Conservation (phyloP, 2,797 vertebrate genomes). For the Liparis tanakae region DNA sequence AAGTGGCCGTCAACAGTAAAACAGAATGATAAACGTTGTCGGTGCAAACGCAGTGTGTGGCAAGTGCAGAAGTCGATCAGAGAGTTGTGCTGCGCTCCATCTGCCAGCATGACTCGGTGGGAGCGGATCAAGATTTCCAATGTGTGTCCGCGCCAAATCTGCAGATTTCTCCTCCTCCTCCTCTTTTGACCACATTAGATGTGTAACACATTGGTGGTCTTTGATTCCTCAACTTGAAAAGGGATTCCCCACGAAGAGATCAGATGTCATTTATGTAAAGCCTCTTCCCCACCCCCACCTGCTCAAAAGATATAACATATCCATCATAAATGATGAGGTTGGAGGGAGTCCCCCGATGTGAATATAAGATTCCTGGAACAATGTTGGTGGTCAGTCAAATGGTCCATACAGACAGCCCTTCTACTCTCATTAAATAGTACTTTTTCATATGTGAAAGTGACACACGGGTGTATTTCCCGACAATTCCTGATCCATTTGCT, state of each 20-base stretch:
- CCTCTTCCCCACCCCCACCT: constrained; percentile 46
- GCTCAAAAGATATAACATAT: constrained; percentile 61
- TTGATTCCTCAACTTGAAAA: constrained; percentile 69
- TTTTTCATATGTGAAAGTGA: constrained; percentile 43
- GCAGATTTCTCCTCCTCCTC: constrained; percentile 41
- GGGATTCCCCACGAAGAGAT: constrained; percentile 70
- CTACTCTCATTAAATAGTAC: constrained; percentile 43
- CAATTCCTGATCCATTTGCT: constrained; percentile 38
- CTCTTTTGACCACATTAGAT: constrained; percentile 69
- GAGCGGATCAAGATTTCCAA: constrained; percentile 63
- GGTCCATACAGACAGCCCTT: constrained; percentile 30
- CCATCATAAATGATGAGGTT: constrained; percentile 64
- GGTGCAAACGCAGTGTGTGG: constrained; percentile 74
- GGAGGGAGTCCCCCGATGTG: constrained; percentile 46
- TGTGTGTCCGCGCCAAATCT: constrained; percentile 56
- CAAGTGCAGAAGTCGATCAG: constrained; percentile 70
- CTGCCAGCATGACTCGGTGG: constrained; percentile 57
- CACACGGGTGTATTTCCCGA: constrained; percentile 25
- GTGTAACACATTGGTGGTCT: constrained; percentile 76
- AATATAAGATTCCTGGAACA: constrained; percentile 60
- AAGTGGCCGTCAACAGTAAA: constrained; percentile 63
- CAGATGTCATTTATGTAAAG: constrained; percentile 58
- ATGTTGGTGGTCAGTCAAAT: constrained; percentile 60
- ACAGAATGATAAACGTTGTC: constrained; percentile 65
- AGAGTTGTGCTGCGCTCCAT: constrained; percentile 49